phyloP scores from a whole-genome alignment of 2,888 invertebrate genomes.

The Octodonta nipae region DNA sequence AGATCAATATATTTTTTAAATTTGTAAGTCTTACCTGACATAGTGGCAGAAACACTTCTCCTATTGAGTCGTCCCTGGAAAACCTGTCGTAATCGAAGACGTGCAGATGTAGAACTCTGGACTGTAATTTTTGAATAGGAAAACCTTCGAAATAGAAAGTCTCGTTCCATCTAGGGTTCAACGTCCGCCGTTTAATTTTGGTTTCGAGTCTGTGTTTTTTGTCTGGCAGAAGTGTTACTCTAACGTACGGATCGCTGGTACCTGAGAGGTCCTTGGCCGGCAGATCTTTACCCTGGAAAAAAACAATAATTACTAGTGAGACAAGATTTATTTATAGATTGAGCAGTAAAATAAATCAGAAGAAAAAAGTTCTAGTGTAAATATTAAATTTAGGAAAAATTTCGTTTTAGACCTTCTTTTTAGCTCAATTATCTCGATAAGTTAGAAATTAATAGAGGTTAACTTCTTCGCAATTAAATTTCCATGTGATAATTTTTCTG shows the following conservation, averaged over 20 bases:
- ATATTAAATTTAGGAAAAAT: too few relatives aligned
- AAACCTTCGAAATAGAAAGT: slow-evolving; percentile 91
- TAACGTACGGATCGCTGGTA: slow-evolving; percentile 83
- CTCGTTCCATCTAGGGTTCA: slow-evolving; percentile 88
- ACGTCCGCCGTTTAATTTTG: slow-evolving; percentile 78
- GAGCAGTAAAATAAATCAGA: too few relatives aligned
- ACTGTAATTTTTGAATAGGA: slow-evolving; percentile 84
- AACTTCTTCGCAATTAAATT: too few relatives aligned
- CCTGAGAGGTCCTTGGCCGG: slow-evolving; percentile 87
- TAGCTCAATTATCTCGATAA: too few relatives aligned
- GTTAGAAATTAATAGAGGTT: too few relatives aligned
- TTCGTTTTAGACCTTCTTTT: too few relatives aligned
- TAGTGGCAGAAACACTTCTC: slow-evolving; percentile 80
- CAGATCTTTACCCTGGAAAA: slow-evolving; percentile 75
- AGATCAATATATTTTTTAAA: too few relatives aligned
- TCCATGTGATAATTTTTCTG: too few relatives aligned
- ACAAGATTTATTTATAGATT: too few relatives aligned
- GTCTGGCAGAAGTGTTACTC: slow-evolving; percentile 78
- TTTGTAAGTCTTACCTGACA: slow-evolving; percentile 70
- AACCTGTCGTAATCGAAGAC: slow-evolving; percentile 91
- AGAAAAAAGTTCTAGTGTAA: too few relatives aligned
- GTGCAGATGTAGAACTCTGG: slow-evolving; percentile 79
- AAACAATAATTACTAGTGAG: too few relatives aligned
- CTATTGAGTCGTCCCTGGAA: slow-evolving; percentile 86
- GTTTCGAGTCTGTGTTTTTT: slow-evolving; percentile 86